Evolutionary conservation across 1,140 invertebrate species (phyloP), one percentile per base, ranked within the genome.

Genomic region (Lepidurus couesii): DNA sequence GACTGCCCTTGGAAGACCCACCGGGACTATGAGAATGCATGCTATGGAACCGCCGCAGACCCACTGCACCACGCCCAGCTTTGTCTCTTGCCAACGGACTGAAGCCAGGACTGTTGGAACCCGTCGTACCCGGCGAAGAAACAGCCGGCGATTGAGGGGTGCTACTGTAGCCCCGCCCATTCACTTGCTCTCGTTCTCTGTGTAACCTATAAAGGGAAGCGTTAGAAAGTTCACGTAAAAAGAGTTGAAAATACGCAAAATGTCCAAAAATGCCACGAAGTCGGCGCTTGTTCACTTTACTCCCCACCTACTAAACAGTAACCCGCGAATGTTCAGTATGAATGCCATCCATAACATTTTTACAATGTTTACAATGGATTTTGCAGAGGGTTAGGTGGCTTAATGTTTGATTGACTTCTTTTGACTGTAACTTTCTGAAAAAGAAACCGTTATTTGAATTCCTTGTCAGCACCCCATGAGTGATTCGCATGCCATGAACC

Each of bases 21-120:
- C 76, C 77, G 42, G 75, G 76, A 26, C 47, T 77, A 45, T 80
- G 79, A 10, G 79, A 76, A 47, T 80, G 79, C 76, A 80, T 77
- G 73, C 79, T 80, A 42, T 80, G 79, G 44, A 80, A 80, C 13
- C 79, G 78, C 26, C 78, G 73, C 1, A 79, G 44, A 26, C 75
- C 75, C n/a, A 75, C 75, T 73, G 73, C 73, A 13, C 78, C 78
- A 11, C 78, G 78, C 21, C 74, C 78, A 34, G 73, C 73, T 75
- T 79, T 79, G 11, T 79, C 78, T 44, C 74, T 44, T 47, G 26
- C 42, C 42, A 74, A 75, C 9, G 73, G 78, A 24, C 53, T 65
- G 21, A 65, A 65, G 8, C 16, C 53, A 65, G 53, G 53, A 65
- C 53, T 65, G 21, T 65, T 65, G n/a, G 53, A 65, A 21, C 53